Evolutionary conservation across 2,888 invertebrate genomes (phyloP).

Genomic region (Rhamnusium bicolor): DNA sequence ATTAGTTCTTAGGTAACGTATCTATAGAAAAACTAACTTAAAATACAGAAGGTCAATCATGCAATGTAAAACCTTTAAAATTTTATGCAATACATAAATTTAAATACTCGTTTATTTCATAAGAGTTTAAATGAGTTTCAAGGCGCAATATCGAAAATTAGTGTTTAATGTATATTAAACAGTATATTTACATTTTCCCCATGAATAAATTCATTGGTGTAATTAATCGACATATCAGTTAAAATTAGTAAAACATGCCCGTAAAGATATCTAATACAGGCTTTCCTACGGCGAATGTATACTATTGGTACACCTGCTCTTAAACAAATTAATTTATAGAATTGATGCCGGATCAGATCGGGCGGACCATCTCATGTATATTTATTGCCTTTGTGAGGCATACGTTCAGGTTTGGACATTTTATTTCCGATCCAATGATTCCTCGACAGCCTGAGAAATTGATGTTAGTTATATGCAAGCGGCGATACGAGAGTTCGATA

Average conservation of each 20-base stretch:
- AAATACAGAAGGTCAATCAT: no score
- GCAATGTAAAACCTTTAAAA: no score
- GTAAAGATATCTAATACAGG: conserved; percentile 28
- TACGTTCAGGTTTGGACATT: conserved; percentile 57
- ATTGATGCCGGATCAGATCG: conserved; percentile 49
- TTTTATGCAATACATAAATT: conserved; percentile 12
- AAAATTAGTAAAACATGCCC: conserved; percentile 33
- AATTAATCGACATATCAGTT: conserved; percentile 31
- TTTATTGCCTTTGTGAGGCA: conserved; percentile 56
- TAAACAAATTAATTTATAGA: conserved; percentile 57
- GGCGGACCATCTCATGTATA: conserved; percentile 55
- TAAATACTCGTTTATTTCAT: neutral
- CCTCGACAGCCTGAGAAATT: conserved; percentile 57
- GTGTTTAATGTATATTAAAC: conserved; percentile 28
- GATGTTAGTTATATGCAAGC: conserved; percentile 58
- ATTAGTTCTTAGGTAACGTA: no score
- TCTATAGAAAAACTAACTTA: no score
- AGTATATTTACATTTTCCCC: conserved; percentile 30
- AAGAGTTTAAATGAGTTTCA: conserved; percentile 7
- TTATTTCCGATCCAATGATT: conserved; percentile 59
- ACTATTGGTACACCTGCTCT: conserved; percentile 50
- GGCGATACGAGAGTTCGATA: conserved; percentile 36
- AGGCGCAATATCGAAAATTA: conserved; percentile 30
- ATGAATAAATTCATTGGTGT: conserved; percentile 32
- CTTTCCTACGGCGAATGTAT: conserved; percentile 24